Conservation (phyloP, 2,113 vertebrate species). For the Bubo scandiacus region DNA sequence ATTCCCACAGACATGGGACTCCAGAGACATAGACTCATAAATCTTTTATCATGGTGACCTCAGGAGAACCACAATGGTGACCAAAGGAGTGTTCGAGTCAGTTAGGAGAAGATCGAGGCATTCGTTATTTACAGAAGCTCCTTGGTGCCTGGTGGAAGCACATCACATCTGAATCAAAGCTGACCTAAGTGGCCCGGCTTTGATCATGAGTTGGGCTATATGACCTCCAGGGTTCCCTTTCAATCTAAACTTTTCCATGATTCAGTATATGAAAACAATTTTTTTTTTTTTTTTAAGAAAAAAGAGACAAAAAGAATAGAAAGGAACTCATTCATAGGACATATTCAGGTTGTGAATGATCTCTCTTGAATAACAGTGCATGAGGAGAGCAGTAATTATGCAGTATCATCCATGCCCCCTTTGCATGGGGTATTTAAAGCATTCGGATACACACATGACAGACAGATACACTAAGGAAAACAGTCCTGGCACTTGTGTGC, state of each 20-base stretch:
- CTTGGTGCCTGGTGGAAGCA: neutral
- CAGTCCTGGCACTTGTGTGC: neutral
- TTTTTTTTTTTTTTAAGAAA: too few species aligned
- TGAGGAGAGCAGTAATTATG: neutral
- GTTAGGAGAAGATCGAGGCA: neutral
- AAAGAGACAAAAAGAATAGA: neutral
- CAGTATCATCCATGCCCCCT: neutral
- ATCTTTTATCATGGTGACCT: neutral
- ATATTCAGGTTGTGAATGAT: neutral
- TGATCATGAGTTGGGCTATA: neutral
- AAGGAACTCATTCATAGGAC: neutral
- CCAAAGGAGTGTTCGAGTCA: neutral
- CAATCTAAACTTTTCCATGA: neutral
- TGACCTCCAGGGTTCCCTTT: neutral
- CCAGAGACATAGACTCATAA: neutral
- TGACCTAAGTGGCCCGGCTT: neutral
- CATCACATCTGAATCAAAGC: neutral
- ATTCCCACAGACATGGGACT: neutral
- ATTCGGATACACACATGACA: neutral
- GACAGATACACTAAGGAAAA: neutral
- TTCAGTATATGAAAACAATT: neutral
- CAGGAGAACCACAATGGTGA: accelerated
- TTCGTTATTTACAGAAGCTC: neutral
- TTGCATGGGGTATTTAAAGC: neutral
- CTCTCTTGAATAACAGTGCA: neutral